Evolutionary conservation across 2,797 vertebrate genomes (phyloP).

Genomic region (Clangula hyemalis): DNA sequence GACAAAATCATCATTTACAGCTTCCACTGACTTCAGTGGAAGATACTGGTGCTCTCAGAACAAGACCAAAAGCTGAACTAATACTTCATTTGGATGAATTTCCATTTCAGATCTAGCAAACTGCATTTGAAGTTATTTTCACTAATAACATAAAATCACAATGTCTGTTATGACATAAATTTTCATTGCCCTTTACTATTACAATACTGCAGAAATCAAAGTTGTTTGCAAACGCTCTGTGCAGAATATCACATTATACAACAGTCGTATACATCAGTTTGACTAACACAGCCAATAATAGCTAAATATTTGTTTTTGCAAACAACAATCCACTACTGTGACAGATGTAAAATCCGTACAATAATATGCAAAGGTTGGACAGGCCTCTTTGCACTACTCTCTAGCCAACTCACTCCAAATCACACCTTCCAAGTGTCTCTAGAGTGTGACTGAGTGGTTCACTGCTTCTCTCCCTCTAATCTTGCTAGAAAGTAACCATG

Average conservation of each 20-base stretch:
- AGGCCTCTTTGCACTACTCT: neutral
- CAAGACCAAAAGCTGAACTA: neutral
- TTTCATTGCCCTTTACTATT: conserved; percentile 23
- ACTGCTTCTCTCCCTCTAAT: conserved; percentile 12
- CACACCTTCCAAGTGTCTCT: neutral
- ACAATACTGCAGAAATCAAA: neutral
- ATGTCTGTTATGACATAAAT: neutral
- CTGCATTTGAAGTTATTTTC: conserved; percentile 16
- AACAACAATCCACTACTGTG: neutral
- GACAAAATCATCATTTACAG: neutral
- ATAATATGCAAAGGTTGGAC: neutral
- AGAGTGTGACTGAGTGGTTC: neutral
- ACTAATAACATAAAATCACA: conserved; percentile 25
- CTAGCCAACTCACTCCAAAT: neutral
- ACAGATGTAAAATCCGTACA: neutral
- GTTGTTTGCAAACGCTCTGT: neutral
- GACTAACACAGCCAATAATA: neutral
- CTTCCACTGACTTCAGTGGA: neutral
- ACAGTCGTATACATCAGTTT: neutral
- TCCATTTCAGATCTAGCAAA: neutral
- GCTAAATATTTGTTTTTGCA: conserved; percentile 21
- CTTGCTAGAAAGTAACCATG: neutral
- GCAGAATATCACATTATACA: neutral
- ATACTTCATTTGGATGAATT: neutral
- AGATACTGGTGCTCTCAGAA: neutral